Percentiles rank a stretch among this genome's conserved stretches.
Evolutionary conservation across 37 sponge, comb jelly and placozoan genomes (phyloP).

Genomic region (Hormiphora californensis): DNA sequence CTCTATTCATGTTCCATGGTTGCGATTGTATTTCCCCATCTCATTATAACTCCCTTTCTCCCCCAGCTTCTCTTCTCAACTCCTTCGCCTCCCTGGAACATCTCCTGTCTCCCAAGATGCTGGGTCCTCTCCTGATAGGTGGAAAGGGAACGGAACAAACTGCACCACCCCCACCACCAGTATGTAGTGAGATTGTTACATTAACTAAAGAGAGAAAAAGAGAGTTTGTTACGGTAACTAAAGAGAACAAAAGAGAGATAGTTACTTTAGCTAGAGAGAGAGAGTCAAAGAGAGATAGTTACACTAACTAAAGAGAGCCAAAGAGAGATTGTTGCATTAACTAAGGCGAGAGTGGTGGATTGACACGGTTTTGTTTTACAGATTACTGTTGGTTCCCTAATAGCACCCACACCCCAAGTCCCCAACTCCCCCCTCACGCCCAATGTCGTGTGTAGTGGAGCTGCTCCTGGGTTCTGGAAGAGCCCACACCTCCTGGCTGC

Average conservation of each 20-base stretch:
- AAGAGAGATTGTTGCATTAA: too few relatives aligned
- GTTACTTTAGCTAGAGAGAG: too few relatives aligned
- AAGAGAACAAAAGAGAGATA: too few relatives aligned
- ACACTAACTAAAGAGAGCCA: too few relatives aligned
- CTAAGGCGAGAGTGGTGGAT: too few relatives aligned
- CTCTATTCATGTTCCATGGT: neutral
- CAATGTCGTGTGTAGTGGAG: constrained; percentile 4
- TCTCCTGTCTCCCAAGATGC: constrained; percentile 29
- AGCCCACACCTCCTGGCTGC: neutral
- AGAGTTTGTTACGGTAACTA: too few relatives aligned
- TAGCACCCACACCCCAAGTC: constrained; percentile 38
- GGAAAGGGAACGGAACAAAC: neutral
- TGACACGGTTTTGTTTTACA: too few relatives aligned
- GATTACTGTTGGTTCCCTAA: too few relatives aligned
- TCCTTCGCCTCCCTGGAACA: constrained; percentile 27
- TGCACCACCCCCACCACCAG: neutral
- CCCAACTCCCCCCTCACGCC: constrained; percentile 20
- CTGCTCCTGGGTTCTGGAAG: neutral
- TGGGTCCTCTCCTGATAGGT: constrained; percentile 33
- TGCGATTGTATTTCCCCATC: neutral
- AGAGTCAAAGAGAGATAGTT: too few relatives aligned
- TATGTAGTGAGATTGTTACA: too few relatives aligned
- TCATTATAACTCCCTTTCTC: neutral
- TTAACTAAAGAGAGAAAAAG: too few relatives aligned
- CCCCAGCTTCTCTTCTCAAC: constrained; percentile 41